Conservation (phyloP, 2,888 invertebrate genomes). For the Steinernema carpocapsae region DNA sequence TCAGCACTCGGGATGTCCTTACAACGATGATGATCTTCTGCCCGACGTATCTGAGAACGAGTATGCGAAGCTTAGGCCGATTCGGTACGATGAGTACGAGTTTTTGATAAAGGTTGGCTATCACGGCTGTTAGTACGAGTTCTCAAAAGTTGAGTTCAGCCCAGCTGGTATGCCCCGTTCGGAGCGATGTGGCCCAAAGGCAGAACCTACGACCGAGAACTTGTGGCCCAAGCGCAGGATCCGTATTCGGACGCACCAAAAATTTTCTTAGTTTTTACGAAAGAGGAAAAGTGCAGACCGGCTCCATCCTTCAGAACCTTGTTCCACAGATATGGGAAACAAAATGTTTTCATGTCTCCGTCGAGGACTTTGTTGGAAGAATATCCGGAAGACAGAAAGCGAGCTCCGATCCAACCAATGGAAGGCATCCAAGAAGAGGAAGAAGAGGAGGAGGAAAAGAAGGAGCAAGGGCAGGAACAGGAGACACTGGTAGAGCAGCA, state of each 20-base stretch:
- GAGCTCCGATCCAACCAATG: background rate
- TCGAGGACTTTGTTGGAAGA: background rate
- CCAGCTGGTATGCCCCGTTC: background rate
- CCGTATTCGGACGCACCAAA: background rate
- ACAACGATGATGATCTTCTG: background rate
- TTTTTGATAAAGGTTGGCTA: background rate
- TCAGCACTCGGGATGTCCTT: background rate
- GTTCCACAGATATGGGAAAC: background rate
- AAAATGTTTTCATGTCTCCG: background rate
- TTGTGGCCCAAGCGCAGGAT: background rate
- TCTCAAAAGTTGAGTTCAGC: background rate
- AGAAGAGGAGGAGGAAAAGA: background rate
- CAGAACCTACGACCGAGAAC: background rate
- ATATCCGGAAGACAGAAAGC: constrained; percentile 13
- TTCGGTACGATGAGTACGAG: constrained; percentile 3
- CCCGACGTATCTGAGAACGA: background rate
- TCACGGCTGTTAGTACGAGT: background rate
- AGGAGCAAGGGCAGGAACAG: background rate
- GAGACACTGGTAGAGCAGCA: background rate
- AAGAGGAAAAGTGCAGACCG: background rate
- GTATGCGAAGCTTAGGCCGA: background rate
- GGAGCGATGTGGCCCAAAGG: constrained; percentile 10
- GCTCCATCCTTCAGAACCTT: background rate
- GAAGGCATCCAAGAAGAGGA: background rate
- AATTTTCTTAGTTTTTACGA: background rate